These are phyloP conservation scores for Stigmatopora argus DNA, from an alignment of 2,113 vertebrate species.

Conservation along the genomic window DNA sequence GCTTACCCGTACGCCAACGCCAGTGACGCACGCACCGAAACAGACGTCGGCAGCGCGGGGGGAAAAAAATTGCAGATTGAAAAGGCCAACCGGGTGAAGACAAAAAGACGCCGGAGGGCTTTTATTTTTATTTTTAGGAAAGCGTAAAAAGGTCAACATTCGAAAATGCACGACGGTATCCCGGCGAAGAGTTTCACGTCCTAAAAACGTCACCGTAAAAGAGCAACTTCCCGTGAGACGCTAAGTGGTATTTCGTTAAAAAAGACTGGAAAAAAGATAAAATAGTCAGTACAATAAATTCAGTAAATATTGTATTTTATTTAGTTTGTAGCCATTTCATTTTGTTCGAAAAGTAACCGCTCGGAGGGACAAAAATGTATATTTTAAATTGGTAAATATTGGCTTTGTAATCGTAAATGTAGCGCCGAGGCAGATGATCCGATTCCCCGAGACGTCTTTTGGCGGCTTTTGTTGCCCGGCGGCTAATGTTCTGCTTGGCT, in stretches of 20 bases:
- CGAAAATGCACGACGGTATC: not conserved
- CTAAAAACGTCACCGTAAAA: not conserved
- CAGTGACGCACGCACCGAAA: not conserved
- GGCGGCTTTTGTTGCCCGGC: conserved; percentile 22
- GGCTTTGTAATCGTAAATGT: no score
- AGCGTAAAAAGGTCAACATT: conserved; percentile 4
- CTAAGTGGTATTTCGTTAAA: no score
- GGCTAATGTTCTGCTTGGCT: conserved; percentile 55
- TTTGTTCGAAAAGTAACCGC: no score
- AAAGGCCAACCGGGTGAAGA: conserved; percentile 2
- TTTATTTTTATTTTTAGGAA: conserved; percentile 1
- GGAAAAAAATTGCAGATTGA: not conserved
- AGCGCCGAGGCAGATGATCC: no score
- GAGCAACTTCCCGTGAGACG: no score
- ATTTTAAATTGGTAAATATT: no score
- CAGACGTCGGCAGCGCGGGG: not conserved
- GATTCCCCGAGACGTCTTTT: conserved; percentile 38
- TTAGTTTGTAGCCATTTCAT: no score
- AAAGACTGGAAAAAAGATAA: no score
- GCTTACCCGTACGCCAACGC: conserved; percentile 1
- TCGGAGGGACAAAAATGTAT: no score
- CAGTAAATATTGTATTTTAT: no score
- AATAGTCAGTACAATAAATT: no score
- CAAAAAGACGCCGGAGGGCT: not conserved
- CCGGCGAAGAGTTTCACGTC: not conserved